Percentiles rank a stretch among this genome's conserved stretches.
phyloP scores from a whole-genome alignment of 2,888 invertebrate species.

The Habroteleia sp. region DNA sequence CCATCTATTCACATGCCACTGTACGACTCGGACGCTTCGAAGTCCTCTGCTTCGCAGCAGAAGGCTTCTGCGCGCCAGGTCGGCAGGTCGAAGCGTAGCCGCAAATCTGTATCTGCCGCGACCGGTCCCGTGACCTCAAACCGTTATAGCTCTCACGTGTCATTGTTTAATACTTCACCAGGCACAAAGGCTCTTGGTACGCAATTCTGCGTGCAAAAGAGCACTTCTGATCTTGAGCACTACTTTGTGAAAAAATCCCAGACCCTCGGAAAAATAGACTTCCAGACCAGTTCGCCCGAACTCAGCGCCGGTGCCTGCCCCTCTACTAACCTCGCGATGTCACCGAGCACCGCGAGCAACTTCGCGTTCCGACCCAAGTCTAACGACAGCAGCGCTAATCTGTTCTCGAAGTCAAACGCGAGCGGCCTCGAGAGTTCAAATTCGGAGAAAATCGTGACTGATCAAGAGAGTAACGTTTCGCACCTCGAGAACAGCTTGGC shows the following conservation, averaged over 20 bases:
- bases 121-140: constrained; percentile 57
- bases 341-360: constrained; percentile 73
- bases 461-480: constrained; percentile 51
- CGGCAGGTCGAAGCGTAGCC: constrained; percentile 69
- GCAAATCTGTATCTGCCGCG: constrained; percentile 54
- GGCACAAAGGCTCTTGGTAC: constrained; percentile 67
- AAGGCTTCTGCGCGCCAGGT: constrained; percentile 64
- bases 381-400: constrained; percentile 72
- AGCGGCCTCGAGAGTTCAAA: constrained; percentile 63
- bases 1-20: constrained; percentile 79
- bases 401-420: constrained; percentile 71
- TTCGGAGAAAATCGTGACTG: constrained; percentile 26
- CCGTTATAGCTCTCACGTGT: constrained; percentile 71
- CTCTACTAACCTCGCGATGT: constrained; percentile 61
- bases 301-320: constrained; percentile 61
- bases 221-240: constrained; percentile 68
- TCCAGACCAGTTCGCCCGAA: constrained; percentile 73
- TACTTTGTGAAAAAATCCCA: constrained; percentile 66
- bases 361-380: constrained; percentile 71
- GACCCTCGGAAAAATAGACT: constrained; percentile 64
- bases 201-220: constrained; percentile 67
- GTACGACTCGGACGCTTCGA: constrained; percentile 74
- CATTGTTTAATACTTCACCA: constrained; percentile 69
- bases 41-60: constrained; percentile 69
- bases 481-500: constrained; percentile 70